Evolutionary conservation across 2,888 invertebrate species (phyloP).

Genomic region (Drosophila recens): DNA sequence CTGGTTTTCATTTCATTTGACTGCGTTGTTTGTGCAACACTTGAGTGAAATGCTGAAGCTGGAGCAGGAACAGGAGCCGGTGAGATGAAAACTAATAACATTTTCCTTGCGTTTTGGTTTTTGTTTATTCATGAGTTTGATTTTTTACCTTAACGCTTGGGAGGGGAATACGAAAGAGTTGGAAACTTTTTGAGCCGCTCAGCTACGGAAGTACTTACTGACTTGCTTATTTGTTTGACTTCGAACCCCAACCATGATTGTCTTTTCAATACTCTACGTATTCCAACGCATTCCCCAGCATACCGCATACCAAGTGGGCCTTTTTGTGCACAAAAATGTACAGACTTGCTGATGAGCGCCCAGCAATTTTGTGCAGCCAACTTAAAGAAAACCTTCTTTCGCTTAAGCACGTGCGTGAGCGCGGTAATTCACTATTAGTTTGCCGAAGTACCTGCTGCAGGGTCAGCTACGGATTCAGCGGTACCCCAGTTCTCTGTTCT

Average conservation of each 20-base stretch:
- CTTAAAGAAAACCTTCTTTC: no score
- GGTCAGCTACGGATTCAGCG: no score
- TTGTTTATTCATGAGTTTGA: slow-evolving; percentile 83
- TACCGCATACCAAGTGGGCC: not conserved
- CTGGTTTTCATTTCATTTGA: slow-evolving; percentile 68
- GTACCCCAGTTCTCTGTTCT: no score
- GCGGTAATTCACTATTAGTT: no score
- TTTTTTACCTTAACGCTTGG: slow-evolving; percentile 46
- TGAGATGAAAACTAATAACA: slow-evolving; percentile 75
- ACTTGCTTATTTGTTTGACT: slow-evolving; percentile 19
- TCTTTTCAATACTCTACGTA: not conserved
- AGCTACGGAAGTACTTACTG: slow-evolving; percentile 40
- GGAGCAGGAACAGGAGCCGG: slow-evolving; percentile 10
- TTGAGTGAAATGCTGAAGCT: slow-evolving; percentile 41
- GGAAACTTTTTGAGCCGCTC: slow-evolving; percentile 64
- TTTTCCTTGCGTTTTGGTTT: slow-evolving; percentile 70
- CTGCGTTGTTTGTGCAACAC: slow-evolving; percentile 74
- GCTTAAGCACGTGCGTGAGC: no score
- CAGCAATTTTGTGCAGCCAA: no score
- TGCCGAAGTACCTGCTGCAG: no score
- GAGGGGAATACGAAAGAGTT: slow-evolving; percentile 50
- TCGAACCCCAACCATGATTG: slow-evolving; percentile 18
- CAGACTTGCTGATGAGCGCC: no score
- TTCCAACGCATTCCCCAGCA: not conserved
- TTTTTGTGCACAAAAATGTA: no score